Conservation (phyloP, 2,888 invertebrate genomes). For the Drosophila ustulata region DNA sequence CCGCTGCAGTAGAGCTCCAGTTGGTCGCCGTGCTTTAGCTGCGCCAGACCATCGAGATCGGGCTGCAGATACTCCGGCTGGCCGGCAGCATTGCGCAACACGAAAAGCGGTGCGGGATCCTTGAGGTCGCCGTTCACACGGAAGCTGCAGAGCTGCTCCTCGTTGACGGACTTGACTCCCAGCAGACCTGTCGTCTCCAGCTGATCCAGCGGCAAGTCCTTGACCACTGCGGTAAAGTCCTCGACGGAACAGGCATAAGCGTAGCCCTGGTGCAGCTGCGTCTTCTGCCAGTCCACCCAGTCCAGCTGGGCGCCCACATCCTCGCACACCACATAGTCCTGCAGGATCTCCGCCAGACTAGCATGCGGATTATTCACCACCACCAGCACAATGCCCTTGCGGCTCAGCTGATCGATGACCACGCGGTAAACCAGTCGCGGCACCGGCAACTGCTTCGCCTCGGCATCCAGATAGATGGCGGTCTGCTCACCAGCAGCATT, state of each 20-base stretch:
- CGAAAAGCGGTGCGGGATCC: constrained; percentile 87
- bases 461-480: constrained; percentile 80
- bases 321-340: constrained; percentile 71
- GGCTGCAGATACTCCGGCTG: constrained; percentile 59
- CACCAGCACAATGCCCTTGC: constrained; percentile 78
- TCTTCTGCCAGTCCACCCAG: constrained; percentile 71
- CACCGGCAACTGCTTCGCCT: constrained; percentile 84
- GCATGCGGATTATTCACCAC: constrained; percentile 84
- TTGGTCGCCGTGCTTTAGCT: constrained; percentile 50
- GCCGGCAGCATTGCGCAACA: constrained; percentile 81
- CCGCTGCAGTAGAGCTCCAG: constrained; percentile 65
- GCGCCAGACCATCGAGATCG: constrained; percentile 54
- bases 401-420: constrained; percentile 84
- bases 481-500: constrained; percentile 83
- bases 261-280: constrained; percentile 57
- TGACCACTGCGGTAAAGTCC: constrained; percentile 59
- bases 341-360: constrained; percentile 54
- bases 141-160: constrained; percentile 45
- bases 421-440: constrained; percentile 87
- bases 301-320: constrained; percentile 65
- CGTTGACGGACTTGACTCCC: constrained; percentile 30
- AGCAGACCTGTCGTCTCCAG: constrained; percentile 57
- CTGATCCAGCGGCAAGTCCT: constrained; percentile 57
- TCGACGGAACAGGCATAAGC: constrained; percentile 72
- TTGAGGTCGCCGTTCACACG: constrained; percentile 64